Conservation (phyloP, 2,888 invertebrate genomes). For the Ochropleura plecta region DNA sequence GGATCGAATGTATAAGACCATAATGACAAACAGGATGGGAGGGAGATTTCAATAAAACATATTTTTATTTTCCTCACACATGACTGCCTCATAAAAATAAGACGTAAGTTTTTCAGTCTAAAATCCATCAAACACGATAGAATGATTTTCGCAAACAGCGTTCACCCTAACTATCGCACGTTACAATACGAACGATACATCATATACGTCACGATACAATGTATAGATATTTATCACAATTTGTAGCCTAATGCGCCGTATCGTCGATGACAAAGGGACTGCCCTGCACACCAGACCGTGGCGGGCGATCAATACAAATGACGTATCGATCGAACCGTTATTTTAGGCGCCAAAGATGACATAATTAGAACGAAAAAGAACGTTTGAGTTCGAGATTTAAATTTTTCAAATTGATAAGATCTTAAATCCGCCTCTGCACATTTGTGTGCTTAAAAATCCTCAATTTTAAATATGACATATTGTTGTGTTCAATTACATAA, state of each 20-base stretch:
- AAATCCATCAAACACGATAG: constrained; percentile 64
- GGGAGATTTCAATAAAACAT: constrained; percentile 27
- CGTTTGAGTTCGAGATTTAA: background rate
- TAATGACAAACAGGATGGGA: constrained; percentile 11
- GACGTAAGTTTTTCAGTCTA: constrained; percentile 52
- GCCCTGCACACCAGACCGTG: constrained; percentile 70
- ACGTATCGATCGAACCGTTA: constrained; percentile 64
- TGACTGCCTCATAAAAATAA: constrained; percentile 41
- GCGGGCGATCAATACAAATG: constrained; percentile 67
- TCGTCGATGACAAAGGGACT: constrained; percentile 74
- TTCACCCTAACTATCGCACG: constrained; percentile 64
- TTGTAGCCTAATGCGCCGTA: constrained; percentile 79
- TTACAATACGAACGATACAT: constrained; percentile 65
- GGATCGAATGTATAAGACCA: background rate
- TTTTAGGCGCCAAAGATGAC: constrained; percentile 58
- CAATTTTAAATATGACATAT: background rate
- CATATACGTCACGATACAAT: constrained; percentile 65
- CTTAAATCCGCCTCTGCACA: background rate
- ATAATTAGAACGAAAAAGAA: constrained; percentile 29
- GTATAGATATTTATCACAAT: constrained; percentile 80
- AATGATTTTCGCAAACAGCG: constrained; percentile 63
- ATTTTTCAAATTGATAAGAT: background rate
- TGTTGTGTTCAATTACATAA: background rate
- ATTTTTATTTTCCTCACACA: constrained; percentile 36
- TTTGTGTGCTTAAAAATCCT: background rate